Conservation (phyloP, 2,113 vertebrate species). For the Callocephalon fimbriatum region DNA sequence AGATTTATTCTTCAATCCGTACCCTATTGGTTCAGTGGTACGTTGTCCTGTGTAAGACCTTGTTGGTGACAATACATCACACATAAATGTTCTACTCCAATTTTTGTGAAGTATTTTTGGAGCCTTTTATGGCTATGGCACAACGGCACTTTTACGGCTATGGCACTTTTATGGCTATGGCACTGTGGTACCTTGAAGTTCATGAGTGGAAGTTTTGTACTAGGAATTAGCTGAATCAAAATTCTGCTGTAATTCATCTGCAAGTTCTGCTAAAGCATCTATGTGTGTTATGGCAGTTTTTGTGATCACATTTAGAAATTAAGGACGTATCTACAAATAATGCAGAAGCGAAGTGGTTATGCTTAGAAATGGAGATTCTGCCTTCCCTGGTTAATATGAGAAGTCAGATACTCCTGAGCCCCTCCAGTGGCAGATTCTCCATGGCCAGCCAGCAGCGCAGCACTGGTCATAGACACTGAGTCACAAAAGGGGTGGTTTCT, state of each 20-base stretch:
- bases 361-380: background rate
- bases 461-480: background rate
- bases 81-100: accelerated
- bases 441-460: background rate
- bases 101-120: background rate
- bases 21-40: background rate
- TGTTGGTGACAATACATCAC: accelerated
- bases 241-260: background rate
- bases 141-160: background rate
- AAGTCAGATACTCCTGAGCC: background rate
- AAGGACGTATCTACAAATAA: background rate
- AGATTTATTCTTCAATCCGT: background rate
- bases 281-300: background rate
- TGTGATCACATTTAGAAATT: background rate
- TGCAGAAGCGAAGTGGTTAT: background rate
- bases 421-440: too few species aligned
- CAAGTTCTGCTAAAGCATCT: background rate
- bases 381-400: background rate
- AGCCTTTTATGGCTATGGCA: background rate
- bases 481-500: background rate
- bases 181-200: accelerated
- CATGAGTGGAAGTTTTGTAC: accelerated
- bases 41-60: background rate
- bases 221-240: background rate
- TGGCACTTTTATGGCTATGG: background rate